phyloP scores from a whole-genome alignment of 37 sponge, comb jelly and placozoan genomes.

The Cliona cf. orientalis region DNA sequence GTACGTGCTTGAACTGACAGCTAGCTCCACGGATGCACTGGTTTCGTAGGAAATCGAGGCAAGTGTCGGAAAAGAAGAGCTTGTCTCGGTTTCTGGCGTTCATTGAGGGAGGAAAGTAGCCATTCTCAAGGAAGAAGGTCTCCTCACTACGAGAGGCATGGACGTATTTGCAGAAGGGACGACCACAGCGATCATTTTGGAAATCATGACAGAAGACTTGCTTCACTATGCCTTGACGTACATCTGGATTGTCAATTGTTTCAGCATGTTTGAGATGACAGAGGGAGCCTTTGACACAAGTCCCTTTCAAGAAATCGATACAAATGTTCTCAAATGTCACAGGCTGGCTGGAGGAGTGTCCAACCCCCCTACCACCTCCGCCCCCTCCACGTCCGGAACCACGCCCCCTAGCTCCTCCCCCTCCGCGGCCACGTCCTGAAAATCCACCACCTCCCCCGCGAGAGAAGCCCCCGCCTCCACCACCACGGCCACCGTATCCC shows the following conservation, averaged over 20 bases:
- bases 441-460: conserved; percentile 9
- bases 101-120: conserved; percentile 47
- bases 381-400: neutral
- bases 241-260: conserved; percentile 38
- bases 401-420: neutral
- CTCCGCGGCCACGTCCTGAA: neutral
- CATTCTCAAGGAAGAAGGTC: conserved; percentile 43
- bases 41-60: conserved; percentile 60
- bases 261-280: conserved; percentile 51
- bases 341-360: conserved; percentile 42
- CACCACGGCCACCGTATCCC: conserved; percentile 17
- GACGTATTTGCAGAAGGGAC: conserved; percentile 57
- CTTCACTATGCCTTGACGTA: conserved; percentile 36
- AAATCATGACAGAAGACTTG: conserved; percentile 69
- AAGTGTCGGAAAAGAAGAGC: conserved; percentile 54
- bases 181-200: conserved; percentile 38
- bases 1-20: conserved; percentile 55
- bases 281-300: conserved; percentile 35
- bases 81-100: conserved; percentile 53
- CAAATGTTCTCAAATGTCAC: conserved; percentile 56
- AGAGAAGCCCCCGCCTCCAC: neutral
- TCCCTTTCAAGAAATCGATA: conserved; percentile 65
- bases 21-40: conserved; percentile 55
- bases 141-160: conserved; percentile 58
- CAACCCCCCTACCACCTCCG: neutral